These are phyloP conservation scores for Trissolcus basalis DNA, from an alignment of 1,140 invertebrate species.

Conservation along the genomic window DNA sequence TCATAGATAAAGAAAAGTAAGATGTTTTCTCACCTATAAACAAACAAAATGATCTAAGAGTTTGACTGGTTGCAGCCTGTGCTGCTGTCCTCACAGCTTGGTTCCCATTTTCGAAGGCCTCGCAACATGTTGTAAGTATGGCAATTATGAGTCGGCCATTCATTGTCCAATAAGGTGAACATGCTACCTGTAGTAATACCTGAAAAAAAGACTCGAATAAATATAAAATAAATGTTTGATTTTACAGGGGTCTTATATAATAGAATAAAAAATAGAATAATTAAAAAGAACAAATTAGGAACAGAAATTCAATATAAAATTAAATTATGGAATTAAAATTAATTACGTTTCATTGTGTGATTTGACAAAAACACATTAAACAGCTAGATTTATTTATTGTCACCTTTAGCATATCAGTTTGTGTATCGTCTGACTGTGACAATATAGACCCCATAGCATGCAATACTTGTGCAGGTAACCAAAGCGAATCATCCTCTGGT, in stretches of 20 bases:
- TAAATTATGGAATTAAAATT: no score
- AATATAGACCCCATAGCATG: slow-evolving; percentile 87
- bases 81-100: slow-evolving; percentile 88
- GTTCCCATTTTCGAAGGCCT: slow-evolving; percentile 84
- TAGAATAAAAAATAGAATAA: no score
- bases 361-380: no score
- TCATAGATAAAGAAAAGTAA: slow-evolving; percentile 7
- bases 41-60: slow-evolving; percentile 86
- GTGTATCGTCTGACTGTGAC: slow-evolving; percentile 84
- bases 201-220: slow-evolving; percentile 65
- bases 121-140: slow-evolving; percentile 84
- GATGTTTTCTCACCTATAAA: slow-evolving; percentile 80
- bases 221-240: slow-evolving; percentile 7
- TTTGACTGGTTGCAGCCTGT: slow-evolving; percentile 88
- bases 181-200: slow-evolving; percentile 87
- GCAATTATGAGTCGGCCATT: slow-evolving; percentile 89
- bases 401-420: slow-evolving; percentile 85
- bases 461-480: slow-evolving; percentile 92
- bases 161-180: slow-evolving; percentile 87
- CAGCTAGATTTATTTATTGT: no score
- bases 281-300: no score
- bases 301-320: no score
- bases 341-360: no score
- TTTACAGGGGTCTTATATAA: no score
- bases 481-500: slow-evolving; percentile 92